Evolutionary conservation across 2,797 vertebrate species (phyloP), one percentile per base, ranked within the genome.

Genomic region (Echiichthys vipera): DNA sequence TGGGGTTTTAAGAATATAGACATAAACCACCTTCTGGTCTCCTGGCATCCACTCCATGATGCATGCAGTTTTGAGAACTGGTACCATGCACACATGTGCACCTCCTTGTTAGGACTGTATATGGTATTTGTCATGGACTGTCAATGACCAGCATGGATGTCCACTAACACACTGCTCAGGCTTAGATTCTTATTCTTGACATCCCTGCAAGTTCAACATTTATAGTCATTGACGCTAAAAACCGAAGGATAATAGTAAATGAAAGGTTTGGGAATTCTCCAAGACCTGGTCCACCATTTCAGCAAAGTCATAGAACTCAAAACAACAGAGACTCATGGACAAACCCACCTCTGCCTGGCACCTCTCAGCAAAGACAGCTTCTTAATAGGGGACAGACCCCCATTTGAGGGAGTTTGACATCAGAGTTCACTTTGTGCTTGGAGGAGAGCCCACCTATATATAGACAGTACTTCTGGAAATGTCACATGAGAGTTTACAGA

Each of bases 361-460:
- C 43, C 51, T 64, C 3, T 74, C 27, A 37, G 37, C 55, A 20
- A 25, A 14, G 10, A 65, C 42, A 14, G 36, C 8, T 59, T 51
- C 2, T 45, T n/a, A 27, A 37, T 9, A 39, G 34, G 27, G 30
- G 12, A 66, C 37, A 59, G 40, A 45, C 53, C 22, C 18, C 51
- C 7, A 56, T 27, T 27, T 74, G 40, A 74, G 11, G 11, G 59
- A 63, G 57, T 25, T 25, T 78, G 58, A 24, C 40, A 18, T 71
- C 78, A 73, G 39, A 59, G 18, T 45, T 45, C 67, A 43, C 55
- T 36, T 24, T 68, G 29, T 59, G 20, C 68, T 62, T 71, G 54
- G 56, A 80, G 14, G 17, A 51, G 30, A 74, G 78, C 74, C 73
- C 50, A 65, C 51, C 70, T 88, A 79, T 71, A 79, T 83, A 81